A percentile compares a stretch with the other conserved stretches of the same genome.
Conservation (phyloP, 2,888 invertebrate genomes). For the Tuberolachnus salignus region DNA sequence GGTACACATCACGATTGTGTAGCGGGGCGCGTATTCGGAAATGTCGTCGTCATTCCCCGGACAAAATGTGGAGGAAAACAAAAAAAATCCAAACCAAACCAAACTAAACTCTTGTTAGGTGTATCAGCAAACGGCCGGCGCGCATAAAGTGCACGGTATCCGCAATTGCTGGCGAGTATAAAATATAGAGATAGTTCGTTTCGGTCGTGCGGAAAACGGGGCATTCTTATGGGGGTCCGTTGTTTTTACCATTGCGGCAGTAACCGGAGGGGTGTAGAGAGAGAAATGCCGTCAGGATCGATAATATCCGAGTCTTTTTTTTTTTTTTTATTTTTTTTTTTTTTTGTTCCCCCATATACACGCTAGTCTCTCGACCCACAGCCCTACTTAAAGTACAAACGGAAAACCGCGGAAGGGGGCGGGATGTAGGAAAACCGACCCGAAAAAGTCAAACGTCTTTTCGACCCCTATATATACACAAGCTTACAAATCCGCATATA, state of each 20-base stretch:
- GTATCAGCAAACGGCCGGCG: no score
- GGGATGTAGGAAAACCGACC: background rate
- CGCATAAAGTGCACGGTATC: no score
- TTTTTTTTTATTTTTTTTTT: conserved; percentile 3
- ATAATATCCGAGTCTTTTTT: conserved; percentile 23
- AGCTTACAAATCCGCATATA: background rate
- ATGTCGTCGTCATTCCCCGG: no score
- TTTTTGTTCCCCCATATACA: background rate
- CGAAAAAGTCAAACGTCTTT: conserved; percentile 8
- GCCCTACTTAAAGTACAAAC: conserved; percentile 3
- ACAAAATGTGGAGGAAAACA: no score
- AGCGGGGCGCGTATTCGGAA: no score
- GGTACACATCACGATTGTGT: no score
- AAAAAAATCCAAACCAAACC: no score
- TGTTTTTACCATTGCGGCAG: background rate
- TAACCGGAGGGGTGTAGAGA: background rate
- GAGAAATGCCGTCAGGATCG: conserved; percentile 19
- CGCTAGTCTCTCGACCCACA: conserved; percentile 14
- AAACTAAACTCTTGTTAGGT: no score
- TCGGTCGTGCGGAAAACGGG: background rate
- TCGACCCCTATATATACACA: background rate
- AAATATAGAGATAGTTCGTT: background rate
- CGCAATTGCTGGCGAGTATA: no score
- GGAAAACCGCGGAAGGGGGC: background rate
- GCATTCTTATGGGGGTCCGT: background rate